Evolutionary conservation across 2,113 vertebrate genomes (phyloP), one percentile per base, ranked within the genome.

Genomic region (Todiramphus chloris): DNA sequence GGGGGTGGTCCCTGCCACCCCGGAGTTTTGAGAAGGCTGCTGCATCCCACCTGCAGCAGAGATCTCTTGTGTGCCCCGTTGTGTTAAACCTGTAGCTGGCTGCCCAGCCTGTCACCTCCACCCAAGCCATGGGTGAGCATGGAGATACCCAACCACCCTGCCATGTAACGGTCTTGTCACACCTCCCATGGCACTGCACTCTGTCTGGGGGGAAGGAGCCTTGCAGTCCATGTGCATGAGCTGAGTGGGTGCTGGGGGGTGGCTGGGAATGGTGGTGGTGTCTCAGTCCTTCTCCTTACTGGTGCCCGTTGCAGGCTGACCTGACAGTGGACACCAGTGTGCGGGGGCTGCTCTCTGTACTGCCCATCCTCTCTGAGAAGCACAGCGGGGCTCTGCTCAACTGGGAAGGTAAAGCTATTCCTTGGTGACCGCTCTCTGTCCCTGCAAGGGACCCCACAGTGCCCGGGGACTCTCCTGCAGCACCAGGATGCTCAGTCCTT

Each of bases 391-490:
- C 82, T 56, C 83, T 97, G 73, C 67, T 98, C 87, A 96, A 92
- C 93, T 98, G 97, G 97, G 84, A 97, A 67, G 98, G 97, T 37
- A 94, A 95, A 74, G 53, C 73, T 27, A 93, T 98, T 81, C 97
- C 97, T 46, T 98, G 97, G 98, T 98, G 97, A 98, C 28, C 6
- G 1, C 77, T 13, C 31, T 50, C 3, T 33, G 50, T 31, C 53
- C 58, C 53, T 30, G 13, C 0, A 0, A 82, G 68, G 35, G 31
- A 50, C 73, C 50, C 30, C 2, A 3, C 1, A 0, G 44, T 66
- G 63, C 37, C 62, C 60, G 3, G 2, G 17, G 46, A 72, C 50
- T 59, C 18, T 14, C 8, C 12, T 1, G 68, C 53, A 62, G 21
- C 66, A 33, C 31, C 1, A 0, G 48, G 53, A 10, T 78, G 66